phyloP scores from a whole-genome alignment of 2,888 invertebrate genomes.

The Oscheius sp. region DNA sequence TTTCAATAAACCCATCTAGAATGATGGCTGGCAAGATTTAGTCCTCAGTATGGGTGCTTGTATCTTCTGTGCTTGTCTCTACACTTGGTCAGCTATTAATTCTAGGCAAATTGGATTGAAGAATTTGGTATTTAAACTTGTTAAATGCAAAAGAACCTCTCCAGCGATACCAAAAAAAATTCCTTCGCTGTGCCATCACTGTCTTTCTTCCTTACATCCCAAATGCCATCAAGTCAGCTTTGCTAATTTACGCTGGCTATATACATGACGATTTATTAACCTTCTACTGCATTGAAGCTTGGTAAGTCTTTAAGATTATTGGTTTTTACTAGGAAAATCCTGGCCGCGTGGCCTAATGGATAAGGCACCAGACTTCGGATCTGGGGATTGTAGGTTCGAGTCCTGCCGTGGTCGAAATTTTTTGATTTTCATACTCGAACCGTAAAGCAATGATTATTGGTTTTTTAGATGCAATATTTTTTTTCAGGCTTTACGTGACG shows the following conservation, averaged over 20 bases:
- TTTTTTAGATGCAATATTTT: neutral
- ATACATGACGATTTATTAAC: neutral
- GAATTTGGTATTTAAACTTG: too few relatives aligned
- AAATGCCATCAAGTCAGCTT: constrained; percentile 8
- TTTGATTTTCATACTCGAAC: neutral
- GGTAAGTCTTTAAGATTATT: neutral
- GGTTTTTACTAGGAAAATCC: neutral
- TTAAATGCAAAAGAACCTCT: too few relatives aligned
- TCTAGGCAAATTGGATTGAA: neutral
- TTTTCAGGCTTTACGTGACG: constrained; percentile 10
- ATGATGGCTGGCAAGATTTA: constrained; percentile 1
- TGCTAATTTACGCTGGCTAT: constrained; percentile 13
- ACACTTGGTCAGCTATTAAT: neutral
- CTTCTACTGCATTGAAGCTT: constrained; percentile 14
- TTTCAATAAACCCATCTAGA: neutral
- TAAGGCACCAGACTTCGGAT: constrained; percentile 62
- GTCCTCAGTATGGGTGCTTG: constrained; percentile 2
- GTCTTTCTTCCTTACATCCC: constrained; percentile 16
- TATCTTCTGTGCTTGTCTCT: constrained; percentile 7
- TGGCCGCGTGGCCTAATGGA: constrained; percentile 64
- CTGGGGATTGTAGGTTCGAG: constrained; percentile 36
- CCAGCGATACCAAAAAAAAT: constrained; percentile 12
- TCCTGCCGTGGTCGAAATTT: constrained; percentile 17
- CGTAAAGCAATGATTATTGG: neutral
- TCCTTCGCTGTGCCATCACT: constrained; percentile 17